Conservation (phyloP, 1,140 invertebrate genomes). For the Ganaspis sp. region DNA sequence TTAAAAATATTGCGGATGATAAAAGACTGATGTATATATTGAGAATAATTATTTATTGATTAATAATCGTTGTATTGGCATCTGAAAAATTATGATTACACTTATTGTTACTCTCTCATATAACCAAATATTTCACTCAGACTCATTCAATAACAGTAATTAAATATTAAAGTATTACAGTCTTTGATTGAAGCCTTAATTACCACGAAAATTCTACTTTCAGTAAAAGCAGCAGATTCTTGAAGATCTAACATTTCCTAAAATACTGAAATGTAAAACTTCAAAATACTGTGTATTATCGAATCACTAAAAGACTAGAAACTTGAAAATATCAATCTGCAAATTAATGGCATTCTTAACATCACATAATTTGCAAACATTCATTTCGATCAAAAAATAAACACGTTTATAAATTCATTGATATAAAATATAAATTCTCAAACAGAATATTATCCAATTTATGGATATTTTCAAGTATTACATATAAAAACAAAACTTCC, state of each 20-base stretch:
- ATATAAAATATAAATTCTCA: slow-evolving; percentile 3
- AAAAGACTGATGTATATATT: not conserved
- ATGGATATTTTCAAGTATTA: too few relatives aligned
- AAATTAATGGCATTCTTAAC: too few relatives aligned
- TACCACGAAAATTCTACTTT: not conserved
- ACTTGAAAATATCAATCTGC: not conserved
- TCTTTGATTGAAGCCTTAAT: not conserved
- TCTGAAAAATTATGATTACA: not conserved
- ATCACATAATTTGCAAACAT: not conserved
- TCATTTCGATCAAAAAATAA: not conserved
- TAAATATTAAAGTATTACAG: not conserved
- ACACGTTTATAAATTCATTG: not conserved
- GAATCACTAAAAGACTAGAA: not conserved
- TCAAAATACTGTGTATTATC: not conserved
- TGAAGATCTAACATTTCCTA: slow-evolving; percentile 2
- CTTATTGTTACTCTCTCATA: not conserved
- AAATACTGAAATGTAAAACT: slow-evolving; percentile 9
- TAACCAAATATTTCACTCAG: not conserved
- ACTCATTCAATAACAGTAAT: slow-evolving; percentile 5
- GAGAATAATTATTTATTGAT: slow-evolving; percentile 29
- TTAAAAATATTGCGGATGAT: too few relatives aligned
- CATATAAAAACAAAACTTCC: too few relatives aligned
- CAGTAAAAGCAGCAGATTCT: not conserved
- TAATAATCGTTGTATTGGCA: slow-evolving; percentile 24
- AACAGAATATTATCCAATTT: too few relatives aligned